Conservation (phyloP, 2,113 vertebrate genomes). For the Ariopsis seemanni region DNA sequence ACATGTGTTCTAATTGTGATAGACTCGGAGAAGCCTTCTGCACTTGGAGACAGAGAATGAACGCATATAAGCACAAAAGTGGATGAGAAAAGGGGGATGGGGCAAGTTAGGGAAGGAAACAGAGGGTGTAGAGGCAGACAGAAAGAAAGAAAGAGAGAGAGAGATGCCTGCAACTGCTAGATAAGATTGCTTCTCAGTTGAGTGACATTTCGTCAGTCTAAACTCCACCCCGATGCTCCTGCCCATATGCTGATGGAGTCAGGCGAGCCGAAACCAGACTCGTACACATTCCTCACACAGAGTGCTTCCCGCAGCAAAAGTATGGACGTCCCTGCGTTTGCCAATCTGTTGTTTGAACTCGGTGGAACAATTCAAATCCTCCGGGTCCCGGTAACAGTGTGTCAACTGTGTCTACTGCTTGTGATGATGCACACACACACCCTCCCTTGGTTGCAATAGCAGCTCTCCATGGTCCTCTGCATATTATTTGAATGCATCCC, state of each 20-base stretch:
- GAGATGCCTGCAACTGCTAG: constrained; percentile 62
- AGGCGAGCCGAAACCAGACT: constrained; percentile 40
- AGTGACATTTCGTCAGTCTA: constrained; percentile 61
- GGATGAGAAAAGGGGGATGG: constrained; percentile 31
- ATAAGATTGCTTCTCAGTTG: constrained; percentile 68
- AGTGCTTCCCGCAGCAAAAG: constrained; percentile 36
- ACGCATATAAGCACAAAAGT: constrained; percentile 2
- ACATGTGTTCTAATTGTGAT: constrained; percentile 56
- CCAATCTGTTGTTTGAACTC: constrained; percentile 58
- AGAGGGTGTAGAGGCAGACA: constrained; percentile 6
- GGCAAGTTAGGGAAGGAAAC: constrained; percentile 10
- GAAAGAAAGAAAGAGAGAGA: constrained; percentile 32
- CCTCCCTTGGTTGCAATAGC: neutral
- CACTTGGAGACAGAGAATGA: constrained; percentile 17
- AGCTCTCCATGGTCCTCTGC: neutral
- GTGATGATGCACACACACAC: constrained; percentile 32
- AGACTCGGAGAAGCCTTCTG: constrained; percentile 27
- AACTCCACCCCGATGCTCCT: constrained; percentile 58
- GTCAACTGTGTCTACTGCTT: constrained; percentile 40
- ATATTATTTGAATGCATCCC: neutral
- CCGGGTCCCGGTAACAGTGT: constrained; percentile 31
- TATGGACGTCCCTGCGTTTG: constrained; percentile 31
- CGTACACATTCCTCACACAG: constrained; percentile 29
- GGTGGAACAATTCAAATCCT: constrained; percentile 51
- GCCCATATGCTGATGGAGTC: constrained; percentile 52